Evolutionary conservation across 2,888 invertebrate genomes (phyloP).

Genomic region (Elegia similella): DNA sequence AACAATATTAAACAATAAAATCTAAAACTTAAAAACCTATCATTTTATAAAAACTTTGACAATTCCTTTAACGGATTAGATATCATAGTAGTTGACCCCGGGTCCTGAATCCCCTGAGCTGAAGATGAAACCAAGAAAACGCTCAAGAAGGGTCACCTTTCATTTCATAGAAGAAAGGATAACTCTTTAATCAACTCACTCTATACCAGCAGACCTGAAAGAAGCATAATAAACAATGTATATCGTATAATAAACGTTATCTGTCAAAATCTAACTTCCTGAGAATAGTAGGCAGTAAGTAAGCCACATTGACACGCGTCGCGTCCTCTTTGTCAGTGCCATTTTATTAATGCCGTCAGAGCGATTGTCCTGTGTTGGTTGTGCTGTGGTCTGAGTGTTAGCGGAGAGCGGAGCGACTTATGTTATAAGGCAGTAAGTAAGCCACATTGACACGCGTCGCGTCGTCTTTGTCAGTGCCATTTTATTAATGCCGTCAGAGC

Average conservation of each 20-base stretch:
- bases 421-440: not conserved
- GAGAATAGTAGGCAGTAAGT: conserved; percentile 9
- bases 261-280: not conserved
- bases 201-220: not conserved
- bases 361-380: conserved; percentile 38
- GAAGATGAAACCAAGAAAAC: no score
- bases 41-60: no score
- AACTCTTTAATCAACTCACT: not conserved
- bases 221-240: not conserved
- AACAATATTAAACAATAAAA: no score
- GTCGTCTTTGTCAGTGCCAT: conserved; percentile 34
- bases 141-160: no score
- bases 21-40: no score
- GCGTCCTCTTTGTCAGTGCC: conserved; percentile 39
- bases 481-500: not conserved
- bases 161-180: not conserved
- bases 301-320: conserved; percentile 13
- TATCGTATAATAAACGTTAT: no score
- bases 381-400: conserved; percentile 30
- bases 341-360: conserved; percentile 54
- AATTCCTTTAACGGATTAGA: no score
- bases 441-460: no score
- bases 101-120: no score
- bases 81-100: no score
- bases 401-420: conserved; percentile 22